phyloP scores from a whole-genome alignment of 53 echinoderm and acorn worm species.

The Holothuria scabra region DNA sequence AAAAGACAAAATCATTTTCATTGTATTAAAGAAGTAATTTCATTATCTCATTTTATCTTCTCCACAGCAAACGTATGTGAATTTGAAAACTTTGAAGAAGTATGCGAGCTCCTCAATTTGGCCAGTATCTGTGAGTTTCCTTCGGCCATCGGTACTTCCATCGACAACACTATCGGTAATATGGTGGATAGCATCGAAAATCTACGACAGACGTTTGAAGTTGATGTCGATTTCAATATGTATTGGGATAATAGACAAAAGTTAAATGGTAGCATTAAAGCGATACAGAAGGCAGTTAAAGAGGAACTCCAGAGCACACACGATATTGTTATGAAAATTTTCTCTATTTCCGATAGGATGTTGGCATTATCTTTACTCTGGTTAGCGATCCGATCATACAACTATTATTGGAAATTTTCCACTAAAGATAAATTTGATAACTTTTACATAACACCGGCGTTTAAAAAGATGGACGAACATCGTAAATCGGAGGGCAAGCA shows the following conservation, averaged over 20 bases:
- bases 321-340: conserved; percentile 58
- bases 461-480: conserved; percentile 72
- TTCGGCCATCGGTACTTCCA: conserved; percentile 25
- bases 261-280: conserved; percentile 66
- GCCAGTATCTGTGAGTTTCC: conserved; percentile 66
- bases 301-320: conserved; percentile 69
- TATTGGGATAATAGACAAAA: conserved; percentile 77
- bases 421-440: conserved; percentile 92
- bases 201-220: conserved; percentile 52
- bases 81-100: no score
- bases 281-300: conserved; percentile 72
- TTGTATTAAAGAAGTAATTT: no score
- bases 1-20: no score
- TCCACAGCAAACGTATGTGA: no score
- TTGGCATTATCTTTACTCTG: conserved; percentile 81
- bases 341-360: conserved; percentile 77
- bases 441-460: conserved; percentile 82
- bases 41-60: no score
- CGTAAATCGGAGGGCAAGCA: conserved; percentile 58
- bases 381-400: conserved; percentile 73
- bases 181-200: conserved; percentile 49
- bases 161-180: conserved; percentile 49
- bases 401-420: conserved; percentile 81
- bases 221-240: conserved; percentile 73
- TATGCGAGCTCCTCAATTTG: no score